Evolutionary conservation across 2,797 vertebrate species (phyloP), one percentile per base, ranked within the genome.

Genomic region (Otolemur crassicaudatus): DNA sequence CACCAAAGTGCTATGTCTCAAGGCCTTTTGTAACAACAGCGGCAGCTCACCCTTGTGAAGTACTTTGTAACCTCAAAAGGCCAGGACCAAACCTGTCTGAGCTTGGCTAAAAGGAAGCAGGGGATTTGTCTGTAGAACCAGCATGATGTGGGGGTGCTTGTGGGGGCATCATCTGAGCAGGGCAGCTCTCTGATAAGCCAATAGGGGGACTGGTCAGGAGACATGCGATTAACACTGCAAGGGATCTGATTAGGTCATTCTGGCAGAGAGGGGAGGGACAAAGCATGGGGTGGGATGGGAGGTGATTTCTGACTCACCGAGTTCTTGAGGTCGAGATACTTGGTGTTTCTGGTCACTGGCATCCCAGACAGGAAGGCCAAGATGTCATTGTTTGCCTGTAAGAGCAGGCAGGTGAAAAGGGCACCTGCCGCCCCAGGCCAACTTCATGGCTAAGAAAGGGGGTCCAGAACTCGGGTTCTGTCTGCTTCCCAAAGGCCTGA

Each of bases 311-410:
- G 43, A 99, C 99, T 99, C 98, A 99, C 99, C 87, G 99, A 98
- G 77, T 99, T 99, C 98, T 99, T 99, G 95, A 99, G 99, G 98
- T 99, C 99, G 98, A 99, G 99, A 98, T 99, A 99, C 98, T 99
- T 99, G 3, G 99, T 99, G 96, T 99, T 99, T 91, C 99, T 99
- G 90, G 99, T 99, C 86, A 99, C 99, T 12, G 99, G 99, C 99
- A 99, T 99, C 96, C 99, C 99, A n/a, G 99, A 99, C 92, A 99
- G 98, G 98, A 99, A 99, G 94, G 99, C 99, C 98, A 99, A 98
- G 98, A 99, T 99, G 97, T 99, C 99, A 92, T 99, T 99, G 99
- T 99, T 99, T 79, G 99, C 99, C 99, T 99, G 97, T 9, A 97
- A 98, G 49, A 73, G 77, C 81, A 94, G 37, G 96, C 37, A 67